Conservation (phyloP, 2,797 vertebrate species). For the Chelmon rostratus region DNA sequence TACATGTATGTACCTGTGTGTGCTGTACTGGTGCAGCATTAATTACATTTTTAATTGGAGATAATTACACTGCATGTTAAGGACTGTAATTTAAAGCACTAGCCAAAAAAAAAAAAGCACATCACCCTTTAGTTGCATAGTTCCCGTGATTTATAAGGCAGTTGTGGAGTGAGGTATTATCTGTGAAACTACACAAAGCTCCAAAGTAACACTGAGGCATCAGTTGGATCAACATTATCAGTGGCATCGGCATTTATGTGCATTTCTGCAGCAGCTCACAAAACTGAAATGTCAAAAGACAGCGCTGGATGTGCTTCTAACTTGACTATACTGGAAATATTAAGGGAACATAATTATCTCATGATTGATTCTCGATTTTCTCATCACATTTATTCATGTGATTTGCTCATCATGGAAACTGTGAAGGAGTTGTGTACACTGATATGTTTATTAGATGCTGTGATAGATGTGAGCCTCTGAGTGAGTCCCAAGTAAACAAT, state of each 20-base stretch:
- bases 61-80: background rate
- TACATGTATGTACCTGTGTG: background rate
- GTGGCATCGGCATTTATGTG: background rate
- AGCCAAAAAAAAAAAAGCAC: too few species aligned
- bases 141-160: background rate
- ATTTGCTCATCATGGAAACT: constrained; percentile 23
- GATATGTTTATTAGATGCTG: background rate
- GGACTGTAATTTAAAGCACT: background rate
- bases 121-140: background rate
- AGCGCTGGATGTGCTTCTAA: background rate
- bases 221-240: background rate
- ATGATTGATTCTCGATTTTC: background rate
- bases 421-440: background rate
- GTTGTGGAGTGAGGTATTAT: background rate
- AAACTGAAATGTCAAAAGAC: constrained; percentile 1
- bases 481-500: constrained; percentile 65
- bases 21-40: background rate
- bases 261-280: constrained; percentile 7
- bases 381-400: constrained; percentile 50
- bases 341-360: too few species aligned
- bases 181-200: constrained; percentile 7
- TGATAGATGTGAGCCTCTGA: too few species aligned
- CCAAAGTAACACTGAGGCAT: background rate
- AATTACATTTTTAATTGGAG: background rate
- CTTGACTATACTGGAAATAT: too few species aligned